phyloP scores from a whole-genome alignment of 2,113 vertebrate genomes.

The Zingel zingel region DNA sequence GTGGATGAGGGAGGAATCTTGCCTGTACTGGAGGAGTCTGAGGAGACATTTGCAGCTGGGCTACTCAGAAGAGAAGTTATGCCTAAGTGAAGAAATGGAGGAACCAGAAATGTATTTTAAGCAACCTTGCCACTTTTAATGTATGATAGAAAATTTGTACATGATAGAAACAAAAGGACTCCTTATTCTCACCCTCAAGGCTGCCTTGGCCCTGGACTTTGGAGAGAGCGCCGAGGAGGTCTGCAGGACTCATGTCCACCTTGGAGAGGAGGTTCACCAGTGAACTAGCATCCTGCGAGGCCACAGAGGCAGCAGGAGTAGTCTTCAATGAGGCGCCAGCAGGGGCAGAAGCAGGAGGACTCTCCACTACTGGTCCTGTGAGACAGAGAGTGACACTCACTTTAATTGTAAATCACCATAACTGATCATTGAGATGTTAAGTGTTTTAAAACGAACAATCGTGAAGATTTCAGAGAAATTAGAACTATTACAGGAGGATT shows the following conservation, averaged over 20 bases:
- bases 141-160: neutral
- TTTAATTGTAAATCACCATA: neutral
- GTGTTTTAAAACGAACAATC: neutral
- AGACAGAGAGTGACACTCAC: constrained; percentile 17
- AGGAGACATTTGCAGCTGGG: constrained; percentile 54
- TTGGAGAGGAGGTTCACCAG: constrained; percentile 93
- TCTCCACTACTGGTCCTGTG: constrained; percentile 45
- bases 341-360: constrained; percentile 65
- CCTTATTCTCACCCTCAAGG: constrained; percentile 86
- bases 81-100: constrained; percentile 78
- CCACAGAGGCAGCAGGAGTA: constrained; percentile 64
- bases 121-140: neutral
- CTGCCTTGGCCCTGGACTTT: constrained; percentile 90
- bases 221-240: constrained; percentile 92
- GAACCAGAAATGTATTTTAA: neutral
- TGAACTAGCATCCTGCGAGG: constrained; percentile 82
- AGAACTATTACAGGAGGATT: neutral
- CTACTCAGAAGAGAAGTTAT: constrained; percentile 86
- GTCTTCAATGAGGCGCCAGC: constrained; percentile 77
- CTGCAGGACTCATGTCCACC: constrained; percentile 92
- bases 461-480: neutral
- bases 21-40: constrained; percentile 53
- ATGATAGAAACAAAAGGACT: neutral
- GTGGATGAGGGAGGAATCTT: constrained; percentile 60
- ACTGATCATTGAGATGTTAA: neutral